Conservation (phyloP, 1,140 invertebrate species). For the Planococcus citri region DNA sequence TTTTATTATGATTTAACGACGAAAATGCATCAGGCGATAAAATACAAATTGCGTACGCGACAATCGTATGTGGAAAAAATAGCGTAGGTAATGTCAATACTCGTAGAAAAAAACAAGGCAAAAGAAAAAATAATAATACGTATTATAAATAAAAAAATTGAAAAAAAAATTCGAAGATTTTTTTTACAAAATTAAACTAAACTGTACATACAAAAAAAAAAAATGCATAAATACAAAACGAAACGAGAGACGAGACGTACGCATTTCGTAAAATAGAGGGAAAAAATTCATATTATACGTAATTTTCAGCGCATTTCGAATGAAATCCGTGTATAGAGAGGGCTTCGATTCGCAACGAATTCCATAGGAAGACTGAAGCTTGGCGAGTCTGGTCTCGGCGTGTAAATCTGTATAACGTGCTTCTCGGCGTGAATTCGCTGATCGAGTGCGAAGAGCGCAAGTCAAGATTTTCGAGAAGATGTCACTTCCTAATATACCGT, state of each 20-base stretch:
- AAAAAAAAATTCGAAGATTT: too few species aligned
- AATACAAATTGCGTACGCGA: too few species aligned
- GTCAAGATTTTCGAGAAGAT: background rate
- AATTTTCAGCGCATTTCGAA: background rate
- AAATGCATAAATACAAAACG: too few species aligned
- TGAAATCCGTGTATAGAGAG: background rate
- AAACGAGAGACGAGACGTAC: too few species aligned
- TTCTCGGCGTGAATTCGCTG: background rate
- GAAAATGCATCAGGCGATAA: background rate
- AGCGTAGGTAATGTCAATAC: too few species aligned
- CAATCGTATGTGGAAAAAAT: too few species aligned
- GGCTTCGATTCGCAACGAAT: background rate
- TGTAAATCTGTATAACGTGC: background rate
- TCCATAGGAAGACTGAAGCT: background rate
- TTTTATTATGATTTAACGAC: background rate
- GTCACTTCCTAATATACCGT: conserved; percentile 6
- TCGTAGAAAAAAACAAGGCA: too few species aligned
- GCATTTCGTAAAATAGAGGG: too few species aligned
- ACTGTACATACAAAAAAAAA: too few species aligned
- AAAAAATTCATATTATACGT: background rate
- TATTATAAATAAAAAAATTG: too few species aligned
- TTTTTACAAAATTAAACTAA: too few species aligned
- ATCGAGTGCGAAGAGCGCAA: background rate
- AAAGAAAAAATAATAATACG: too few species aligned
- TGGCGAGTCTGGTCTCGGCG: background rate